Evolutionary conservation across 2,888 invertebrate species (phyloP), one percentile per base, ranked within the genome.

Genomic region (Lasioglossum morio): DNA sequence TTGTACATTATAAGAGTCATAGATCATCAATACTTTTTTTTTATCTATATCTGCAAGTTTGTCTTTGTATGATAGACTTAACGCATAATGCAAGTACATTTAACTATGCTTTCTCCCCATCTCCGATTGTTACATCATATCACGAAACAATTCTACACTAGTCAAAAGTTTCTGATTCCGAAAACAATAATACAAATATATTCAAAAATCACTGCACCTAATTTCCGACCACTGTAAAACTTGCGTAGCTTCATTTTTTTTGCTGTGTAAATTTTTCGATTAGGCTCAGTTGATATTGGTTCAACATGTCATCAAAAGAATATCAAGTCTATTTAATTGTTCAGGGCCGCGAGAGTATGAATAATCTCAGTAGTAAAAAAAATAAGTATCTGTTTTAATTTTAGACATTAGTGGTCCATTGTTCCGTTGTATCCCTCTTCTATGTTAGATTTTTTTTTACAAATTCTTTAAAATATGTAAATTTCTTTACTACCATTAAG

Each of bases 1-100:
- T 94, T 94, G 94, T 94, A 94, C 93, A 94, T 94, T 88, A 92
- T 91, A 92, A 94, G 91, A 91, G 90, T 91, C 84, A 87, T 86
- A 89, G 85, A 88, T 90, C 82, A 72, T 82, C 79, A 86, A 87
- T 85, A 84, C 76, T 79, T 74, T 79, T 79, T 53, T 57, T 57
- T 79, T 19, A 40, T 84, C 81, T 79, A 74, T 66, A 76, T 90
- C 60, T 83, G 86, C 89, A 80, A 87, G 80, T 87, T 80, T 19
- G 34, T 82, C 53, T 70, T 77, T 46, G 73, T 53, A 80, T 77
- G 79, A 85, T 77, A 90, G 77, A 76, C 60, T 43, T 43, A 75
- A 76, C 60, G 75, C 75, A 74, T 86, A 85, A 85, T 77, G 43
- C 48, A 83, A 86, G 69, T 43, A 82, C 82, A 43, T 84, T 82